Evolutionary conservation across 2,888 invertebrate genomes (phyloP).

Genomic region (Agrochola macilenta): DNA sequence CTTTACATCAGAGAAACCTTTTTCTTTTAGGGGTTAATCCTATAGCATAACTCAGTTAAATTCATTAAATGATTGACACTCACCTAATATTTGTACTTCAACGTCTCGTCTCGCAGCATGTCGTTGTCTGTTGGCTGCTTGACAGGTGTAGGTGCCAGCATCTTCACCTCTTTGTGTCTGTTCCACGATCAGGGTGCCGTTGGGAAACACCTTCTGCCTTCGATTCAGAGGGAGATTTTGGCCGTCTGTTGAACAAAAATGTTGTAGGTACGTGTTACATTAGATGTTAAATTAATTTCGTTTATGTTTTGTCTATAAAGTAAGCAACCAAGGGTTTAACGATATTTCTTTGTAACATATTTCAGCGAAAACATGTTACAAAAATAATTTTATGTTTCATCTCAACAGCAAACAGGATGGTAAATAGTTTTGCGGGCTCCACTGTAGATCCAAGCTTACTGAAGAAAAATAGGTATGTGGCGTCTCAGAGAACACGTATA

Average conservation of each 20-base stretch:
- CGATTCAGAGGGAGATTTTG: slow-evolving; percentile 96
- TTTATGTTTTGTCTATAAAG: not conserved
- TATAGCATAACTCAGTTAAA: too few species aligned
- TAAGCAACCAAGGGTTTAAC: not conserved
- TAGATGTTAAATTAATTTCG: not conserved
- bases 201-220: slow-evolving; percentile 95
- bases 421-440: slow-evolving; percentile 5
- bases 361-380: not conserved
- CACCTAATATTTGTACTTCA: slow-evolving; percentile 94
- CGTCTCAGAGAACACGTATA: not conserved
- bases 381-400: slow-evolving; percentile 8
- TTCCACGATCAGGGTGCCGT: slow-evolving; percentile 96
- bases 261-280: not conserved
- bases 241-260: slow-evolving; percentile 91
- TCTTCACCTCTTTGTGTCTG: slow-evolving; percentile 96
- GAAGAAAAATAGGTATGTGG: slow-evolving; percentile 8
- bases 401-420: not conserved
- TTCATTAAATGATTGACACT: slow-evolving; percentile 59
- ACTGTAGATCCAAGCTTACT: slow-evolving; percentile 1
- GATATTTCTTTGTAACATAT: not conserved
- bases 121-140: slow-evolving; percentile 95
- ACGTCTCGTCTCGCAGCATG: slow-evolving; percentile 94
- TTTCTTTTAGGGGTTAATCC: not conserved
- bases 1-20: too few species aligned
- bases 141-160: slow-evolving; percentile 97